These are phyloP conservation scores for Megaceryle torquata DNA, from an alignment of 2,113 vertebrate genomes.

Conservation along the genomic window DNA sequence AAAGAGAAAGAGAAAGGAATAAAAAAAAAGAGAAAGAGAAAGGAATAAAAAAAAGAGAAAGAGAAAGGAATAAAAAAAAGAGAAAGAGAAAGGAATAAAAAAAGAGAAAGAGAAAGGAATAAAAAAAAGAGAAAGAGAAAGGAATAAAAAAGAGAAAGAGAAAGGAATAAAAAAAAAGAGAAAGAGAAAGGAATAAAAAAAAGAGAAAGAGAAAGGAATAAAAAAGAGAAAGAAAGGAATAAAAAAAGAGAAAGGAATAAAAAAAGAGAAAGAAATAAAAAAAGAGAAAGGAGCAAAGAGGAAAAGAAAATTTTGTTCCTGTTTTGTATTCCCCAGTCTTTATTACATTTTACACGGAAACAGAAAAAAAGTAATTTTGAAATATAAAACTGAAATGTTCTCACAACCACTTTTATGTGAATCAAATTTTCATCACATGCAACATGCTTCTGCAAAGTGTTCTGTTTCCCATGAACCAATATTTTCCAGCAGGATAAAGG, in stretches of 20 bases:
- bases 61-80: too few species aligned
- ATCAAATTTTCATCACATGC: slow-evolving; percentile 26
- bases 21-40: background rate
- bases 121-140: too few species aligned
- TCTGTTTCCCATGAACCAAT: background rate
- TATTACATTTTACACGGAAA: slow-evolving; percentile 47
- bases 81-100: too few species aligned
- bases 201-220: background rate
- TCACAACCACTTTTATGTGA: slow-evolving; percentile 14
- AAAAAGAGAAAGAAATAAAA: background rate
- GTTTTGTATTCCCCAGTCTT: background rate
- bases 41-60: background rate
- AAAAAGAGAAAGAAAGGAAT: background rate
- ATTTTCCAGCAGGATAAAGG: slow-evolving; percentile 2
- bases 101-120: background rate
- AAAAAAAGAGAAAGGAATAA: background rate
- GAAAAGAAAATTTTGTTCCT: background rate
- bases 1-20: background rate
- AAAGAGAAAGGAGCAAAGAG: background rate
- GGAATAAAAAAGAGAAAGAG: too few species aligned
- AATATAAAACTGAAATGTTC: slow-evolving; percentile 20
- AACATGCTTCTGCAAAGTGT: slow-evolving; percentile 6
- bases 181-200: background rate
- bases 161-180: background rate
- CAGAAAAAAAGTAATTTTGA: slow-evolving; percentile 23